Evolutionary conservation across 2,113 vertebrate species (phyloP).

Genomic region (Festucalex cinctus): DNA sequence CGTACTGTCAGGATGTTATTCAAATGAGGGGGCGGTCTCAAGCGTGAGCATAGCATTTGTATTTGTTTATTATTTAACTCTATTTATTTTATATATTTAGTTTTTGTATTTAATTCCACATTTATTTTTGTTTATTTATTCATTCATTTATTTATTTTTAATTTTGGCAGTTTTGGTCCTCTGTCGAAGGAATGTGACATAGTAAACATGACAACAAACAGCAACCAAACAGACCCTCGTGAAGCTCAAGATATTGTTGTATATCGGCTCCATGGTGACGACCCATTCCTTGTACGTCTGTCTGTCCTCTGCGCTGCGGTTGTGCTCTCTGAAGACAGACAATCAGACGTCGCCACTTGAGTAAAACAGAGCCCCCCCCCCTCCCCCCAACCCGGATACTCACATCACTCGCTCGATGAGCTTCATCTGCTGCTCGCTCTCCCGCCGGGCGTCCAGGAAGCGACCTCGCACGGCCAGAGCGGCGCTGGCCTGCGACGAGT

Average conservation of each 20-base stretch:
- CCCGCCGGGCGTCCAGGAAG: constrained; percentile 56
- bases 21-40: no score
- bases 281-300: constrained; percentile 56
- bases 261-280: constrained; percentile 62
- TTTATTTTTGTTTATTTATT: no score
- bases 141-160: no score
- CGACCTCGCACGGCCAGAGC: constrained; percentile 69
- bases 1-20: no score
- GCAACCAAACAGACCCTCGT: constrained; percentile 48
- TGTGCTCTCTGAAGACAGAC: constrained; percentile 50
- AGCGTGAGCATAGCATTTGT: no score
- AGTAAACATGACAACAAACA: no score
- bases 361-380: background rate
- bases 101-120: no score
- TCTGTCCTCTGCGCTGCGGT: constrained; percentile 47
- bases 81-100: no score
- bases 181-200: no score
- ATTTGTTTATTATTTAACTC: no score
- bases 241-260: constrained; percentile 41
- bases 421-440: constrained; percentile 60
- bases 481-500: constrained; percentile 68
- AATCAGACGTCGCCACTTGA: constrained; percentile 1
- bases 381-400: constrained; percentile 38
- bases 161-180: no score
- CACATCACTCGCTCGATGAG: constrained; percentile 68